Conservation (phyloP, 1,140 invertebrate species). For the Drepana arcuata region DNA sequence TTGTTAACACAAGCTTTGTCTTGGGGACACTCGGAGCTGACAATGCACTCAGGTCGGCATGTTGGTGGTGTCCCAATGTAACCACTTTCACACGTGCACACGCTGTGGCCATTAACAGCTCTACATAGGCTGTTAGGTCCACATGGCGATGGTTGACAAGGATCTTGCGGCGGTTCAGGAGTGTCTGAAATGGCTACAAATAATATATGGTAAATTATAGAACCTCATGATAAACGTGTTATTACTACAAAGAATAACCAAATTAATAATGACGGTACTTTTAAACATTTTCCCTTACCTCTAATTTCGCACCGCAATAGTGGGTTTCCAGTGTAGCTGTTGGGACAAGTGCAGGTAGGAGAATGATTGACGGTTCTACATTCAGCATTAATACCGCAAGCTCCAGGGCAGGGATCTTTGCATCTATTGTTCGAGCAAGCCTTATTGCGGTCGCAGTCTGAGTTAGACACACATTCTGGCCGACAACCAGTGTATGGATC, state of each 20-base stretch:
- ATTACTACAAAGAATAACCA: too few species aligned
- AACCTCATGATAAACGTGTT: too few species aligned
- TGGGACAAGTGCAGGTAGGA: slow-evolving; percentile 82
- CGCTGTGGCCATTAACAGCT: slow-evolving; percentile 81
- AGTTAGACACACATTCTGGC: slow-evolving; percentile 88
- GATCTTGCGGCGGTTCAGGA: slow-evolving; percentile 60
- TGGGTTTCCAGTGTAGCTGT: slow-evolving; percentile 84
- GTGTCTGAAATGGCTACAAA: slow-evolving; percentile 31
- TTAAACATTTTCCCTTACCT: slow-evolving; percentile 26
- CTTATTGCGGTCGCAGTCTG: slow-evolving; percentile 83
- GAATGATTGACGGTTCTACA: slow-evolving; percentile 85
- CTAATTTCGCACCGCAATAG: slow-evolving; percentile 47
- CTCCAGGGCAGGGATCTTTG: slow-evolving; percentile 83
- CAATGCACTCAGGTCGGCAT: slow-evolving; percentile 87
- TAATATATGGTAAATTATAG: slow-evolving; percentile 5
- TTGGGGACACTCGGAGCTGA: slow-evolving; percentile 87
- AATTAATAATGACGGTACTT: slow-evolving; percentile 1
- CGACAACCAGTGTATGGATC: slow-evolving; percentile 90
- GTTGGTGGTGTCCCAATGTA: slow-evolving; percentile 84
- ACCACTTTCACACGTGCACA: slow-evolving; percentile 83
- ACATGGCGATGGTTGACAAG: slow-evolving; percentile 86
- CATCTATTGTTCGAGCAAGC: slow-evolving; percentile 89
- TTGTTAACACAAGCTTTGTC: slow-evolving; percentile 87
- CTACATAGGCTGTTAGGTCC: slow-evolving; percentile 87
- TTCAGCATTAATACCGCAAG: slow-evolving; percentile 85